These are phyloP conservation scores for Madoqua kirkii DNA, from an alignment of 2,113 vertebrate species.

Conservation along the genomic window DNA sequence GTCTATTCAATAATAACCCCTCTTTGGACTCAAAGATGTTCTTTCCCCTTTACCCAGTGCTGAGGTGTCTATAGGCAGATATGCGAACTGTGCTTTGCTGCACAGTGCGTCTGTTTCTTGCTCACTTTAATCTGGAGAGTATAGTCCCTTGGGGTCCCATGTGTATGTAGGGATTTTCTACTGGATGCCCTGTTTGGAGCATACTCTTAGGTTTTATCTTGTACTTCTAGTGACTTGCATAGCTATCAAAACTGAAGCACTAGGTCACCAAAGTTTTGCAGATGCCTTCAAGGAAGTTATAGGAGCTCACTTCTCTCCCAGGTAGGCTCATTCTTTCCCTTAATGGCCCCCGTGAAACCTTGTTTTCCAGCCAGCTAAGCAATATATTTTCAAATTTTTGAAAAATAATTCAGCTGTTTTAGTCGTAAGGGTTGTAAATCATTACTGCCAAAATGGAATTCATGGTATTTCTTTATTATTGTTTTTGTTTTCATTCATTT, in stretches of 20 bases:
- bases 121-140: neutral
- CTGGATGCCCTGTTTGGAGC: neutral
- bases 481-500: slow-evolving; percentile 29
- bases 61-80: neutral
- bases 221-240: neutral
- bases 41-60: neutral
- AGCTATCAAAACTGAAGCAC: neutral
- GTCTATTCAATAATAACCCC: neutral
- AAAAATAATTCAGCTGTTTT: neutral
- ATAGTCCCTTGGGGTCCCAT: neutral
- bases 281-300: neutral
- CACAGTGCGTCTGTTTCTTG: neutral
- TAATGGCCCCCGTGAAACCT: neutral
- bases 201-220: neutral
- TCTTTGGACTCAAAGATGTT: neutral
- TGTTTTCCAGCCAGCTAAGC: neutral
- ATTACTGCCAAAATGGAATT: neutral
- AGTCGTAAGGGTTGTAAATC: neutral
- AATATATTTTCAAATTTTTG: neutral
- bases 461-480: neutral
- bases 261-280: neutral
- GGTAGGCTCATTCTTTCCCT: neutral
- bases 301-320: neutral
- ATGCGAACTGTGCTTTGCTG: neutral
- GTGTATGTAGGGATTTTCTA: neutral